phyloP scores from a whole-genome alignment of 2,888 invertebrate species.

The Tenthredo mesomela region DNA sequence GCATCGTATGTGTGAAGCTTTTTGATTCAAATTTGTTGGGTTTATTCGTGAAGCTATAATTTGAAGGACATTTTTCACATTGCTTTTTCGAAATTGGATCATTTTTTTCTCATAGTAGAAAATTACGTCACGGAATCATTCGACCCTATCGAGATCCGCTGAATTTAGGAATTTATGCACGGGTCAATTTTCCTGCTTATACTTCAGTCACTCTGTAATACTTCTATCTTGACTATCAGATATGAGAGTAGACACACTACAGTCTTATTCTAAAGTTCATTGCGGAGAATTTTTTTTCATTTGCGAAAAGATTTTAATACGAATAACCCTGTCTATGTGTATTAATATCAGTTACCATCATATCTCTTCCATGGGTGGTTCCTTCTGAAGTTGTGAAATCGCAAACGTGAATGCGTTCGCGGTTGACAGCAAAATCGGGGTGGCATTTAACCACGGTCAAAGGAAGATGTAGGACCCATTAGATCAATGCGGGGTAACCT shows the following conservation, averaged over 20 bases:
- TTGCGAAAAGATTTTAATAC: background rate
- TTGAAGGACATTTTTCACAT: background rate
- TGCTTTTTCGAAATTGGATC: background rate
- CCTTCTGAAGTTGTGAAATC: background rate
- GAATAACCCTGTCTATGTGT: background rate
- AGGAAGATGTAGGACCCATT: conserved; percentile 62
- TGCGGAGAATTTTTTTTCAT: background rate
- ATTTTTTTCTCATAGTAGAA: background rate
- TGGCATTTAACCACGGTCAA: conserved; percentile 63
- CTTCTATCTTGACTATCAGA: background rate
- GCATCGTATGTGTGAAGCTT: background rate
- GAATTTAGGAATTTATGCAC: background rate
- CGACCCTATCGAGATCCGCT: background rate
- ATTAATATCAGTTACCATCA: conserved; percentile 11
- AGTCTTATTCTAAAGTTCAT: background rate
- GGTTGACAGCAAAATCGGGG: conserved; percentile 1
- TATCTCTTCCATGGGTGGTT: background rate
- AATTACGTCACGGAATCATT: background rate
- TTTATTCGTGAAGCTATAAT: background rate
- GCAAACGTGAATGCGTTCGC: conserved; percentile 14
- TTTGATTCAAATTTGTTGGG: background rate
- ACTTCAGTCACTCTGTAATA: background rate
- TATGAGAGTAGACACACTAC: background rate
- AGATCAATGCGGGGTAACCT: conserved; percentile 61
- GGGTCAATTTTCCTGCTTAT: background rate